phyloP scores from a whole-genome alignment of 2,113 vertebrate genomes.

The Drymodes brunneopygia region DNA sequence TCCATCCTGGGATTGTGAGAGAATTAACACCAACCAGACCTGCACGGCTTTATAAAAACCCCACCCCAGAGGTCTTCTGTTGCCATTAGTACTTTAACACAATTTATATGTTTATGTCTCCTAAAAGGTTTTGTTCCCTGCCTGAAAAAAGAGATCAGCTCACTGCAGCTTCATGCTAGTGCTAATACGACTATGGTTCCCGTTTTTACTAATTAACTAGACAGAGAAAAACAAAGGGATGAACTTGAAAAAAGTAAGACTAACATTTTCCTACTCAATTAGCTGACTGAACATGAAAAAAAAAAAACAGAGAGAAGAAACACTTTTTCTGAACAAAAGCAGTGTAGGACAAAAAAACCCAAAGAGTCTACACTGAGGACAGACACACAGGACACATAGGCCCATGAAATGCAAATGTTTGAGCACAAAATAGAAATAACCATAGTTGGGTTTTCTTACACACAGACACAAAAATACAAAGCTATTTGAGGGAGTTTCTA shows the following conservation, averaged over 20 bases:
- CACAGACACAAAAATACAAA: background rate
- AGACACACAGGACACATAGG: background rate
- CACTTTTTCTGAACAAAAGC: background rate
- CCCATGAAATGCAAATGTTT: background rate
- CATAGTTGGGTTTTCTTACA: background rate
- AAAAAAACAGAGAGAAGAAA: background rate
- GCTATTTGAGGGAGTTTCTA: background rate
- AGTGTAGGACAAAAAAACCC: background rate
- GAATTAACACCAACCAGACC: background rate
- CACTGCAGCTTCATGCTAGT: background rate
- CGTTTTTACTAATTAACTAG: background rate
- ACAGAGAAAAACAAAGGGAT: background rate
- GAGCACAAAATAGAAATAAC: background rate
- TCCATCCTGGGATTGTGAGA: background rate
- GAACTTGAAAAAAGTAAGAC: background rate
- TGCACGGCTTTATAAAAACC: accelerated
- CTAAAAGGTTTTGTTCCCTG: background rate
- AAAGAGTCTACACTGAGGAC: background rate
- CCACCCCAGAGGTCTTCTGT: background rate
- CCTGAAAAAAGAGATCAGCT: background rate
- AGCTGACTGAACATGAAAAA: background rate
- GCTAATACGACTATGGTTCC: background rate
- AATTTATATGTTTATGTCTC: background rate
- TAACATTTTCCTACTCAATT: background rate
- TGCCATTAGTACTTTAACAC: background rate